A percentile compares a stretch with the other conserved stretches of the same genome.
These are phyloP conservation scores for Xiphophorus hellerii DNA, from an alignment of 2,113 vertebrate species.

Conservation along the genomic window DNA sequence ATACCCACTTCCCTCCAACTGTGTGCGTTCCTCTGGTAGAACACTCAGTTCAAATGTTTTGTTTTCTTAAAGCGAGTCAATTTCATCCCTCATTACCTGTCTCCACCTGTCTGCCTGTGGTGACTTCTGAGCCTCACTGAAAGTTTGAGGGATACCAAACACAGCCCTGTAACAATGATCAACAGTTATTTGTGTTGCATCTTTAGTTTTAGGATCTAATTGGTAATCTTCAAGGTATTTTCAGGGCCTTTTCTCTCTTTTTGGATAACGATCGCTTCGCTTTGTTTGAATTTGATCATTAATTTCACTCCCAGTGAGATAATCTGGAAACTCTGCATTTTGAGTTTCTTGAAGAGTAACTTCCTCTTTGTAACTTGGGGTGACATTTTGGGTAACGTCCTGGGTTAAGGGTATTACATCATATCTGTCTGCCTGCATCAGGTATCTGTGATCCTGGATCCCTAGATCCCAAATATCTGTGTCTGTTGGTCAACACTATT, in stretches of 20 bases:
- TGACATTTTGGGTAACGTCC: neutral
- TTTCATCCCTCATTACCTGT: neutral
- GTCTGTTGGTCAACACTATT: neutral
- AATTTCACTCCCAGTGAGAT: neutral
- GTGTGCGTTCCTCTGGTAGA: neutral
- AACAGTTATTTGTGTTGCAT: neutral
- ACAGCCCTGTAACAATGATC: conserved; percentile 3
- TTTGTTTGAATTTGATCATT: neutral
- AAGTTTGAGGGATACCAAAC: neutral
- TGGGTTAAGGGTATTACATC: neutral
- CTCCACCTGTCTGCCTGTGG: neutral
- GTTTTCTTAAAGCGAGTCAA: neutral
- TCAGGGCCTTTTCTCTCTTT: neutral
- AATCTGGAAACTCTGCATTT: neutral
- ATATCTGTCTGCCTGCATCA: neutral
- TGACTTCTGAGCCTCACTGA: neutral
- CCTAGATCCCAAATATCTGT: neutral
- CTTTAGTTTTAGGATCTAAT: neutral
- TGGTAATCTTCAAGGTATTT: neutral
- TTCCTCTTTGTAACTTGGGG: neutral
- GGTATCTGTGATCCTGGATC: neutral
- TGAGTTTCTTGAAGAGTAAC: neutral
- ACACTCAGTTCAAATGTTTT: neutral
- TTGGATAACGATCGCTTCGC: neutral
- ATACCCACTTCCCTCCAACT: neutral